Conservation (phyloP, 2,113 vertebrate species). For the Neolamprologus cancellatus region DNA sequence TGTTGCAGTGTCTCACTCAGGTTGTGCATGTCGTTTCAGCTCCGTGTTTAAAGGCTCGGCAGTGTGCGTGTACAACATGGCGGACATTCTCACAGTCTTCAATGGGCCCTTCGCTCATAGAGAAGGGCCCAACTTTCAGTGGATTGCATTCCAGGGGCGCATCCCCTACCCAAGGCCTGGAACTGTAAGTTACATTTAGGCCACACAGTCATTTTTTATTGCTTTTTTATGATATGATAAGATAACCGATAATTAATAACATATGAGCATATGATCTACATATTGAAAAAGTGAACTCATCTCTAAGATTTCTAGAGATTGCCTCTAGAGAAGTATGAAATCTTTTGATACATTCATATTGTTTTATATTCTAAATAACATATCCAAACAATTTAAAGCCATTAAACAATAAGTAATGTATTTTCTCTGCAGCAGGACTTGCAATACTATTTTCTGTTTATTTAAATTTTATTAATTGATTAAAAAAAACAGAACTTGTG, state of each 20-base stretch:
- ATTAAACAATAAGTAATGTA: not conserved
- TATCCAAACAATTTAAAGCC: not conserved
- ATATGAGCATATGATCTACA: not conserved
- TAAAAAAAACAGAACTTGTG: not conserved
- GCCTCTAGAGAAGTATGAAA: not conserved
- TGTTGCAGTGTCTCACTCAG: not conserved
- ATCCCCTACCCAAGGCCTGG: constrained; percentile 95
- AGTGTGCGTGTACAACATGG: constrained; percentile 93
- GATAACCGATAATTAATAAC: not conserved
- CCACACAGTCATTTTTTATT: not conserved
- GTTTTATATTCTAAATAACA: not conserved
- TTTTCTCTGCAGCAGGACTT: not conserved
- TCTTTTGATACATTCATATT: not conserved
- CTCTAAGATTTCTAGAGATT: not conserved
- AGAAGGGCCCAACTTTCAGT: constrained; percentile 93
- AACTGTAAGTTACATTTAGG: constrained; percentile 78
- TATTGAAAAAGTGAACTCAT: not conserved
- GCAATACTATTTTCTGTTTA: not conserved
- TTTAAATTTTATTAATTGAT: not conserved
- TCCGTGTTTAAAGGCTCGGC: constrained; percentile 98
- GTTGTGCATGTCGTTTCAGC: constrained; percentile 76
- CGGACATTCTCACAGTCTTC: constrained; percentile 95
- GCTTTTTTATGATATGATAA: not conserved
- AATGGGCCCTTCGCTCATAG: constrained; percentile 97
- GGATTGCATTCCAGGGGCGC: constrained; percentile 92